Evolutionary conservation across 2,113 vertebrate species (phyloP), one percentile per base, ranked within the genome.

Genomic region (Lepidothrix coronata): DNA sequence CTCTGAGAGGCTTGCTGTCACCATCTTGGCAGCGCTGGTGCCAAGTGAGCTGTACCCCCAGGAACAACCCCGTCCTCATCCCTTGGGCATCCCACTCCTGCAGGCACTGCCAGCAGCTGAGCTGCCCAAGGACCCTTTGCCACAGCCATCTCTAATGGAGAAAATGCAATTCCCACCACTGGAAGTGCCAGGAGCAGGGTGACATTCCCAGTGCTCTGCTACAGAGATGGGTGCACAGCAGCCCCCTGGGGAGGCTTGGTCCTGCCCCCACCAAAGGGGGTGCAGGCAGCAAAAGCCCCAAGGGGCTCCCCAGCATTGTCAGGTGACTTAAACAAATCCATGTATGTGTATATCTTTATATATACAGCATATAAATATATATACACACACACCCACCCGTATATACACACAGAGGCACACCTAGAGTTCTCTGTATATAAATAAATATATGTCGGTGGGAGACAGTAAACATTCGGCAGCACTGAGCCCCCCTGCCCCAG

Each of bases 331-430:
- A 97, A 92, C 92, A 84, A 91, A 86, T 68, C 87, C 92, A 75
- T 94, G 91, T 61, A 95, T 95, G 96, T 96, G 96, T 97, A 96
- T 95, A 95, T 95, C 84, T 97, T 94, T 95, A 92, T 96, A 94
- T 95, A 96, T 97, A 95, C 91, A 94, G 96, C 72, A 93, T 97
- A 97, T 96, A 96, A 96, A 97, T 93, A 88, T 95, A 95, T 95
- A 91, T 95, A 97, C 89, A 97, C 93, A 96, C 94, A 92, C 93
- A 28, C 31, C 55, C 28, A 68, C 89, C 84, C 14, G 5, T 96
- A 97, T 95, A 70, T 96, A 96, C 75, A 96, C 95, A n/a, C 96
- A 93, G 72, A 92, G 92, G 85, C 95, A 96, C 92, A 94, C 94
- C 96, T 93, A 88, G 78, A 91, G 83, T 89, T 97, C 88, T 93